Conservation (phyloP, 2,888 invertebrate genomes). For the Polia nebulosa region DNA sequence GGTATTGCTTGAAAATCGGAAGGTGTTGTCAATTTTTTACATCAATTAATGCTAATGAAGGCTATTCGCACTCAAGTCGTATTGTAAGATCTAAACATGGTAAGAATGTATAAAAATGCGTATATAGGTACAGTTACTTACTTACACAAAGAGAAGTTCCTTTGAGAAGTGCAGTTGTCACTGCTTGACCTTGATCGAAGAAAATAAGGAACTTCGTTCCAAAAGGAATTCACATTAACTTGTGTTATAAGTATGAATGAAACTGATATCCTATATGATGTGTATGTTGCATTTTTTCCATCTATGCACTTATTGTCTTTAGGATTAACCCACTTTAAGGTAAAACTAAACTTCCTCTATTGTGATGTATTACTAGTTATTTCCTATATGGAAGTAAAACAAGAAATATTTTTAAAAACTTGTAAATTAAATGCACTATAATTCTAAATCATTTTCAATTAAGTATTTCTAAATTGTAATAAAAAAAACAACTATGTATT, state of each 20-base stretch:
- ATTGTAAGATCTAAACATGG: neutral
- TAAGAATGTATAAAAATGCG: neutral
- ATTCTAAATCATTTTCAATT: slow-evolving; percentile 1
- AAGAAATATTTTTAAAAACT: neutral
- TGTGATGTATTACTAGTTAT: neutral
- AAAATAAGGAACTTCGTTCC: no score
- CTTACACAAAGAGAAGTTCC: neutral
- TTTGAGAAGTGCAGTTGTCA: slow-evolving; percentile 5
- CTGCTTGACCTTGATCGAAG: neutral
- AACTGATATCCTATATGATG: no score
- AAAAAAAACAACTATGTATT: slow-evolving; percentile 2
- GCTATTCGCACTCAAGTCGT: slow-evolving; percentile 19
- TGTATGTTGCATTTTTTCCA: neutral
- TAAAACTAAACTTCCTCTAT: slow-evolving; percentile 3
- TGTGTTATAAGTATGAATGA: neutral
- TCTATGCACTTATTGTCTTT: neutral
- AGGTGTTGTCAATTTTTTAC: neutral
- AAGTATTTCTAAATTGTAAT: no score
- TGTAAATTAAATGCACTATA: neutral
- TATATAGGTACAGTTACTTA: neutral
- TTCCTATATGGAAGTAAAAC: neutral
- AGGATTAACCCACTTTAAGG: neutral
- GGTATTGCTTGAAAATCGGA: neutral
- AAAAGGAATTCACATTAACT: neutral
- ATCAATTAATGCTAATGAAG: slow-evolving; percentile 15